Conservation (phyloP, 2,113 vertebrate species). For the Oncorhynchus nerka region DNA sequence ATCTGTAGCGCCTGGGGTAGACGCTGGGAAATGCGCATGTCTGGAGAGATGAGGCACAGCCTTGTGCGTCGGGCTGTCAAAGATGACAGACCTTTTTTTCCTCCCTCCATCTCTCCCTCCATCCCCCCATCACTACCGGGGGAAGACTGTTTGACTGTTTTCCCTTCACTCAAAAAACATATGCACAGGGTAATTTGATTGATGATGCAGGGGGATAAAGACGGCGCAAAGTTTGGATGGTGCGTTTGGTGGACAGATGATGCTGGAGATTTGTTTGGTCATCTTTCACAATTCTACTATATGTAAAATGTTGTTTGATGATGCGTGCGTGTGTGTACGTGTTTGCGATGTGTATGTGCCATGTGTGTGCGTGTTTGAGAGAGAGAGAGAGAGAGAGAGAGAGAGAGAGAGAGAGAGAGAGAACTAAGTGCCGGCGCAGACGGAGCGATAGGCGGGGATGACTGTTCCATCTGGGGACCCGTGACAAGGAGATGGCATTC, state of each 20-base stretch:
- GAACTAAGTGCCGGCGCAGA: background rate
- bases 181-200: background rate
- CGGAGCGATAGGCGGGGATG: constrained; percentile 1
- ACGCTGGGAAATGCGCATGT: constrained; percentile 24
- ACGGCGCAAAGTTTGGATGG: background rate
- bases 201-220: background rate
- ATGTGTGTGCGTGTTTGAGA: too few species aligned
- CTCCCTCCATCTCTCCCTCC: background rate
- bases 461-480: too few species aligned
- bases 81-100: constrained; percentile 35
- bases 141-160: background rate
- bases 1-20: constrained; percentile 56
- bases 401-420: background rate
- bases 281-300: too few species aligned
- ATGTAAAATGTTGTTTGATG: too few species aligned
- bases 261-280: too few species aligned
- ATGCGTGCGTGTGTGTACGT: too few species aligned
- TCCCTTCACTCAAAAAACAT: constrained; percentile 8
- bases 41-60: constrained; percentile 43
- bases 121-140: background rate
- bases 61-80: constrained; percentile 41
- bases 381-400: background rate
- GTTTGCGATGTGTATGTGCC: too few species aligned
- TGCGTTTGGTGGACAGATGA: background rate
- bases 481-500: too few species aligned